A percentile compares a stretch with the other conserved stretches of the same genome.
Evolutionary conservation across 2,888 invertebrate species (phyloP).

Genomic region (Dyspetes luteomarginatus): DNA sequence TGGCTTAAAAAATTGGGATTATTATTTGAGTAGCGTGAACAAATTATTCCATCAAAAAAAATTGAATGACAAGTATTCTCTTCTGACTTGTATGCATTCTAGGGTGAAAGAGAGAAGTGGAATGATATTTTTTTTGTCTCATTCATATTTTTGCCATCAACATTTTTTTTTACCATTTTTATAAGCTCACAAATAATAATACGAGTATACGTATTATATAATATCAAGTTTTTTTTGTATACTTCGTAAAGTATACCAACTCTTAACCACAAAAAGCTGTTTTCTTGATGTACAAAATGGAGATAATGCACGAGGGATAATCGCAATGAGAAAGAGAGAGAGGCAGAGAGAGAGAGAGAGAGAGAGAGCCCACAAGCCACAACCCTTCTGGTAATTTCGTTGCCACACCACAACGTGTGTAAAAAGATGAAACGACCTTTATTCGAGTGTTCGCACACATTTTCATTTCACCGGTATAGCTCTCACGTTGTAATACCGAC

Average conservation of each 20-base stretch:
- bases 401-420: slow-evolving; percentile 18
- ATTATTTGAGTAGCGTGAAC: too few species aligned
- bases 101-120: too few species aligned
- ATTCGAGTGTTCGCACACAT: slow-evolving; percentile 1
- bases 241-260: not conserved
- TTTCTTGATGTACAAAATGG: slow-evolving; percentile 30
- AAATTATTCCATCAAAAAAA: too few species aligned
- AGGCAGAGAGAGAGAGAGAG: not conserved
- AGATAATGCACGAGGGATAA: slow-evolving; percentile 11
- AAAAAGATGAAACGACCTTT: slow-evolving; percentile 13
- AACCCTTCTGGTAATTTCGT: slow-evolving; percentile 55
- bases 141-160: too few species aligned
- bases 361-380: slow-evolving; percentile 33
- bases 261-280: slow-evolving; percentile 57
- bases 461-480: slow-evolving; percentile 39
- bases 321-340: not conserved
- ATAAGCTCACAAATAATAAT: too few species aligned
- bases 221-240: too few species aligned
- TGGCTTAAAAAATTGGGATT: too few species aligned
- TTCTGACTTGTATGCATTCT: too few species aligned
- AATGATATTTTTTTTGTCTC: too few species aligned
- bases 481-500: slow-evolving; percentile 54
- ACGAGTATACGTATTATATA: too few species aligned
- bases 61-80: too few species aligned
- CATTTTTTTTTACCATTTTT: too few species aligned